These are phyloP conservation scores for Drosophila meridiana DNA, from an alignment of 2,888 invertebrate species.

Conservation along the genomic window DNA sequence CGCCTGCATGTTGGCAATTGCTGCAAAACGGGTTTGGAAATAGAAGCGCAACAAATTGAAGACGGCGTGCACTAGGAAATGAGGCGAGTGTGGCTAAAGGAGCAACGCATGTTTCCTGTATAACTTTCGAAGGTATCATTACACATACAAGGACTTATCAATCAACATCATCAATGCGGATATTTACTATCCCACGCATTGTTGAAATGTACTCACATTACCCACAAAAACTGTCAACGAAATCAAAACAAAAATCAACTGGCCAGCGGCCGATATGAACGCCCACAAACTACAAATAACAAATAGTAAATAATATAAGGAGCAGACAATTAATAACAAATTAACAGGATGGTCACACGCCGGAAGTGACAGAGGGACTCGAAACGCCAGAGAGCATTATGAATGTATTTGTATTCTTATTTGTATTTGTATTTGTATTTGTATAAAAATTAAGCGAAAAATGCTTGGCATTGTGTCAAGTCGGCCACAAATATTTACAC, in stretches of 20 bases:
- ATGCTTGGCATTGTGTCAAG: slow-evolving; percentile 70
- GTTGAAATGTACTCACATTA: slow-evolving; percentile 36
- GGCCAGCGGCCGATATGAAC: slow-evolving; percentile 43
- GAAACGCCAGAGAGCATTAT: slow-evolving; percentile 56
- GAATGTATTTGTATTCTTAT: slow-evolving; percentile 66
- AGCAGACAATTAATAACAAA: slow-evolving; percentile 83
- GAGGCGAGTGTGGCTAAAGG: slow-evolving; percentile 9
- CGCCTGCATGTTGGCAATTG: slow-evolving; percentile 71
- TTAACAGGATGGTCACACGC: slow-evolving; percentile 82
- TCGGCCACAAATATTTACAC: slow-evolving; percentile 76
- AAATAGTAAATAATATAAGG: slow-evolving; percentile 13
- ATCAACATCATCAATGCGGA: slow-evolving; percentile 20
- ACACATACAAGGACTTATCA: slow-evolving; percentile 19
- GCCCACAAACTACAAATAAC: slow-evolving; percentile 31
- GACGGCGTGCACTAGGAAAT: slow-evolving; percentile 18
- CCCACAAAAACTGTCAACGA: slow-evolving; percentile 36
- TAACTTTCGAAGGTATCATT: slow-evolving; percentile 20
- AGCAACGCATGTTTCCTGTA: not conserved
- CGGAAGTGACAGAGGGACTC: slow-evolving; percentile 52
- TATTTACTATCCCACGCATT: slow-evolving; percentile 50
- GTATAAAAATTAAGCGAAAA: slow-evolving; percentile 81
- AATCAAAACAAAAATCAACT: slow-evolving; percentile 76
- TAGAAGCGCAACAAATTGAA: slow-evolving; percentile 38
- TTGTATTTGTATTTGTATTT: slow-evolving; percentile 68
- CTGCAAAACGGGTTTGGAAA: slow-evolving; percentile 42